A percentile compares a stretch with the other conserved stretches of the same genome.
Evolutionary conservation across 1,140 invertebrate species (phyloP).

Genomic region (Sesamia nonagrioides): DNA sequence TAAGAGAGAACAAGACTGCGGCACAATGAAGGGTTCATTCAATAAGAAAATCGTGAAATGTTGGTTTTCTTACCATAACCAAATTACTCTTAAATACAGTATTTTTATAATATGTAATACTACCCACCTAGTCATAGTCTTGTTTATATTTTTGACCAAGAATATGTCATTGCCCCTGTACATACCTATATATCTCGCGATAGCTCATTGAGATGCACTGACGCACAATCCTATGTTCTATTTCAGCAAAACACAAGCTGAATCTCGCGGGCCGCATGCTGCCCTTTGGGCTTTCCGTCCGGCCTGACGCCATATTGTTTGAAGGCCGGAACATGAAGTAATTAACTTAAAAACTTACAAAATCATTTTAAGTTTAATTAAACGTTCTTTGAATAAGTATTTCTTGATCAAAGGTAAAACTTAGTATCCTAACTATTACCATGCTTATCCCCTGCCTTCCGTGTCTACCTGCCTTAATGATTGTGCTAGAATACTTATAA

Average conservation of each 20-base stretch:
- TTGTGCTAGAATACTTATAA: not conserved
- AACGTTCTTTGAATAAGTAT: constrained; percentile 21
- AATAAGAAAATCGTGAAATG: no score
- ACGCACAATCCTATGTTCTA: constrained; percentile 19
- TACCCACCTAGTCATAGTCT: no score
- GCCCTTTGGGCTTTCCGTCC: constrained; percentile 42
- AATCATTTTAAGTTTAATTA: constrained; percentile 19
- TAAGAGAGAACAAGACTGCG: no score
- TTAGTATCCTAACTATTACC: not conserved
- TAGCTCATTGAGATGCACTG: not conserved
- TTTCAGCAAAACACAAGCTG: constrained; percentile 35
- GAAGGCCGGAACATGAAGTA: constrained; percentile 41
- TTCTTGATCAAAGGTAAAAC: constrained; percentile 20
- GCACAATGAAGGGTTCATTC: no score
- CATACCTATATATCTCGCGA: not conserved
- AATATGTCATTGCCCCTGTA: not conserved
- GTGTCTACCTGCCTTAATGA: not conserved
- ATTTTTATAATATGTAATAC: no score
- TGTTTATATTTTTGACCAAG: constrained; percentile 27
- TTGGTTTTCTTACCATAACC: no score
- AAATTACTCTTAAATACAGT: no score
- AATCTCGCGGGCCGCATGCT: constrained; percentile 38
- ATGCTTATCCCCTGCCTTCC: constrained; percentile 3
- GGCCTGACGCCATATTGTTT: constrained; percentile 38
- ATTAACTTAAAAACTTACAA: constrained; percentile 32